Evolutionary conservation across 2,888 invertebrate genomes (phyloP), one percentile per base, ranked within the genome.

Genomic region (Calephelis perditalis): DNA sequence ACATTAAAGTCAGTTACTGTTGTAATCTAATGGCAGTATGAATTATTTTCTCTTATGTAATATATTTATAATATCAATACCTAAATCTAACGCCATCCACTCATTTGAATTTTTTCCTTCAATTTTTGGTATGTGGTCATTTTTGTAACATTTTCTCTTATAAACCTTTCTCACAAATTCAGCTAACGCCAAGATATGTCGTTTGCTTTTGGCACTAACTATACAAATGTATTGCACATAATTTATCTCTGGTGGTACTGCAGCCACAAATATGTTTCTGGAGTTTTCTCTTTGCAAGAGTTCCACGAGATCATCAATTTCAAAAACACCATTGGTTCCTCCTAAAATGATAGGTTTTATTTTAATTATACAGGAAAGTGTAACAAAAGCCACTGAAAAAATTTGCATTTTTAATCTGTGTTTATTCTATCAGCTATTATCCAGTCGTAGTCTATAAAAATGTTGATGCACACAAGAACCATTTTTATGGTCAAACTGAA

Each of bases 71-170:
- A 26, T 26, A 26, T 26, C 26, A 26, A 3, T 89, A 96, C 97
- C 97, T 86, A 98, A 91, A 91, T 98, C 98, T 77, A 98, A 74
- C 26, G 97, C 97, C 82, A 96, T 92, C 98, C 98, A 98, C 71
- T 96, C 94, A 58, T 92, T 92, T 10, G 94, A 94, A 58, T 92
- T 84, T 77, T 92, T 91, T 36, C 97, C 97, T 87, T 97, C 97
- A 68, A 97, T 92, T 72, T 88, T 92, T 0, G 97, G 96, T 71
- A 96, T 84, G 26, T 78, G 68, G 77, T 98, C 97, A 15, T 73
- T 78, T 65, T 88, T 79, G 36, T 79, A 56, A 47, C 92, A 91
- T 77, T 96, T 97, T 59, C 92, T 91, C 84, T 97, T 97, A 73
- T 92, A 97, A 54, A 95, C 92, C 76, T 92, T 95, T 63, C 94